Evolutionary conservation across 1,140 invertebrate species (phyloP).

Genomic region (Homalodisca vitripennis): DNA sequence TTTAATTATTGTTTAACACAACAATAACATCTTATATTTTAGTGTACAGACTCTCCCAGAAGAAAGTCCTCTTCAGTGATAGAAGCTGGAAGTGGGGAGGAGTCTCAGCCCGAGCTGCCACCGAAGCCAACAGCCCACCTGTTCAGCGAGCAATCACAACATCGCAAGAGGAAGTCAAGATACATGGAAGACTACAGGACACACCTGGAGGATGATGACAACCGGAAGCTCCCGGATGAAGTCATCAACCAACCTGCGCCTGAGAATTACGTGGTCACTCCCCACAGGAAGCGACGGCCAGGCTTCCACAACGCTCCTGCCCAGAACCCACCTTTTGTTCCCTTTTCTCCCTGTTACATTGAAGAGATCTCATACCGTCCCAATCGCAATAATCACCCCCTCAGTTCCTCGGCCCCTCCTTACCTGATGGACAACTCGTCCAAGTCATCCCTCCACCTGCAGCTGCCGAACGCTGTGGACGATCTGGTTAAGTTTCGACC

Average conservation of each 20-base stretch:
- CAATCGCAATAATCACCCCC: constrained; percentile 53
- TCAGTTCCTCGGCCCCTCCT: constrained; percentile 67
- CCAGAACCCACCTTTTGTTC: constrained; percentile 81
- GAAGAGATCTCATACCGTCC: constrained; percentile 55
- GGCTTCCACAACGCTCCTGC: constrained; percentile 82
- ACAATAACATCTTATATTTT: neutral
- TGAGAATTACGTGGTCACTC: constrained; percentile 73
- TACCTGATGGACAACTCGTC: constrained; percentile 59
- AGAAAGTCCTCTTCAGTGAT: constrained; percentile 11
- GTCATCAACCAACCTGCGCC: constrained; percentile 49
- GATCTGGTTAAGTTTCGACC: constrained; percentile 60
- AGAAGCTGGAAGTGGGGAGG: constrained; percentile 35
- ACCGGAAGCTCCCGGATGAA: constrained; percentile 51
- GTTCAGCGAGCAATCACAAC: constrained; percentile 8
- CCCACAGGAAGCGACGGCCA: constrained; percentile 76
- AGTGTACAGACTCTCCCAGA: neutral
- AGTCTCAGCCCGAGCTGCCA: constrained; percentile 21
- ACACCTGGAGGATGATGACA: constrained; percentile 37
- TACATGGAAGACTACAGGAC: constrained; percentile 42
- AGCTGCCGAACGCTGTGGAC: constrained; percentile 33
- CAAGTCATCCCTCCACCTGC: constrained; percentile 51
- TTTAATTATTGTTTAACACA: neutral
- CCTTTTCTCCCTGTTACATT: constrained; percentile 68
- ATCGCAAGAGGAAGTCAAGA: constrained; percentile 39
- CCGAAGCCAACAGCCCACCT: constrained; percentile 21